Percentiles rank a stretch among this genome's conserved stretches.
Conservation (phyloP, 1,140 invertebrate species). For the Drosophila melanica region DNA sequence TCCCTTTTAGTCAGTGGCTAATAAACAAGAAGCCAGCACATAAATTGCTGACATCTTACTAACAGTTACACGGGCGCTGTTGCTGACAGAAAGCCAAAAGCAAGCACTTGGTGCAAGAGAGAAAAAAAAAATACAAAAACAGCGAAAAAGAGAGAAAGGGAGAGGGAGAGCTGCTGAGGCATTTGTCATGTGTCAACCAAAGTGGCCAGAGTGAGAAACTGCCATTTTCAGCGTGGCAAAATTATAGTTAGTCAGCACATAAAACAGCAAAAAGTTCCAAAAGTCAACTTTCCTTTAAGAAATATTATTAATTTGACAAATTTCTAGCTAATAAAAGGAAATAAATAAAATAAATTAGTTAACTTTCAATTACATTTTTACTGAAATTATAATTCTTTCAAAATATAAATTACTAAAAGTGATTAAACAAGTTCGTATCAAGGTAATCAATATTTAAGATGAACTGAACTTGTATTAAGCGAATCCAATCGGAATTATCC, state of each 20-base stretch:
- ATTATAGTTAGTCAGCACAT: background rate
- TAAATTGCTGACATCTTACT: slow-evolving; percentile 55
- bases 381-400: too few species aligned
- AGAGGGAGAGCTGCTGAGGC: background rate
- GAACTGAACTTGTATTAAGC: background rate
- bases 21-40: slow-evolving; percentile 53
- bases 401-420: too few species aligned
- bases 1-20: slow-evolving; percentile 54
- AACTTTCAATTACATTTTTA: too few species aligned
- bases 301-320: too few species aligned
- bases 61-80: slow-evolving; percentile 36
- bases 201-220: slow-evolving; percentile 15
- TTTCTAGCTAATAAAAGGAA: too few species aligned
- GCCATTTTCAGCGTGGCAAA: slow-evolving; percentile 20
- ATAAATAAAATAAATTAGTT: too few species aligned
- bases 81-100: background rate
- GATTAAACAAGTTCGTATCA: too few species aligned
- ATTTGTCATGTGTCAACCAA: slow-evolving; percentile 42
- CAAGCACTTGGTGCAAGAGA: background rate
- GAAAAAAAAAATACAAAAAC: background rate
- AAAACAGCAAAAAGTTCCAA: background rate
- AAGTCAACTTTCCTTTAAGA: background rate
- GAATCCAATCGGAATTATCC: background rate
- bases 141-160: background rate
- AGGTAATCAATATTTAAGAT: too few species aligned